phyloP scores from a whole-genome alignment of 2,113 vertebrate genomes.

The Psilopogon haemacephalus region DNA sequence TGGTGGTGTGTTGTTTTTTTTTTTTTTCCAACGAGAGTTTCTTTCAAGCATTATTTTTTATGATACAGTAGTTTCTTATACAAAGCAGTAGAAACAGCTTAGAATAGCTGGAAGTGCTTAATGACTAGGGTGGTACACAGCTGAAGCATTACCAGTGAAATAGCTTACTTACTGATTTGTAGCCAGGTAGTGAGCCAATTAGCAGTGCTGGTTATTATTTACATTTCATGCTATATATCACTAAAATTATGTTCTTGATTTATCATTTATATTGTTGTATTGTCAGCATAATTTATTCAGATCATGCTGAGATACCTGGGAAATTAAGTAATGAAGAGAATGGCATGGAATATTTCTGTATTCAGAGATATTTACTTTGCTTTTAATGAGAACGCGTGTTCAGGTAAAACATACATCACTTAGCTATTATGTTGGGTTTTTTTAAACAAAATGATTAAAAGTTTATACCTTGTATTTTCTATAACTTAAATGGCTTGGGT shows the following conservation, averaged over 20 bases:
- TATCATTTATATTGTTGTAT: conserved; percentile 85
- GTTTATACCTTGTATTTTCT: conserved; percentile 46
- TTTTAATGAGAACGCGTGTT: conserved; percentile 77
- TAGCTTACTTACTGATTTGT: conserved; percentile 79
- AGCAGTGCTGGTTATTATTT: conserved; percentile 89
- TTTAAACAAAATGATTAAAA: conserved; percentile 65
- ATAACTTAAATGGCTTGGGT: background rate
- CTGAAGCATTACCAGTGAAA: conserved; percentile 57
- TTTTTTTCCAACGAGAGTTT: background rate
- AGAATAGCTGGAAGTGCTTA: conserved; percentile 69
- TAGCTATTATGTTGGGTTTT: conserved; percentile 70
- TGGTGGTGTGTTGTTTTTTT: too few species aligned
- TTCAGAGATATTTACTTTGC: conserved; percentile 71
- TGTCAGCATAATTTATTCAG: conserved; percentile 91
- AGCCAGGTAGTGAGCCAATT: conserved; percentile 86
- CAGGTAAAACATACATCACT: conserved; percentile 73
- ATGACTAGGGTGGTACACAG: conserved; percentile 69
- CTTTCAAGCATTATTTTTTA: conserved; percentile 22
- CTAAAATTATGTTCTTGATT: conserved; percentile 87
- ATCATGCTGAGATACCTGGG: conserved; percentile 83
- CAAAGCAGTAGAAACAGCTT: conserved; percentile 64
- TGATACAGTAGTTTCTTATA: background rate
- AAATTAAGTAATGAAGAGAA: conserved; percentile 84
- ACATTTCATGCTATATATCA: conserved; percentile 93
- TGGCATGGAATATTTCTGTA: conserved; percentile 62